These are phyloP conservation scores for Sandelia bainsii DNA, from an alignment of 2,797 vertebrate species.

Conservation along the genomic window DNA sequence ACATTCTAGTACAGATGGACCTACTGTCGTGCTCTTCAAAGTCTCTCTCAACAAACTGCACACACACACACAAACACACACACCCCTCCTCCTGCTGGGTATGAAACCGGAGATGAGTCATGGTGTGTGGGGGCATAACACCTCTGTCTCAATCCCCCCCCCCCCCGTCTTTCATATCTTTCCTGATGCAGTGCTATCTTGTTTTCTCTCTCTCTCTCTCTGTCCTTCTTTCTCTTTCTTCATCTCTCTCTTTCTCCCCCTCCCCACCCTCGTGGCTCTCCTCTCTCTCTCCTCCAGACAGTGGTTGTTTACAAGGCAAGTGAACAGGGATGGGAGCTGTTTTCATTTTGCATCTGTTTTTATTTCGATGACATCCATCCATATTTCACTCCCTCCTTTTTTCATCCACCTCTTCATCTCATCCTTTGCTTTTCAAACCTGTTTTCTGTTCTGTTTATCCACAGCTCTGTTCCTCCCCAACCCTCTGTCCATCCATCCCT, in stretches of 20 bases:
- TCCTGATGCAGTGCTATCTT: conserved; percentile 58
- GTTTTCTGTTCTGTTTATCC: too few species aligned
- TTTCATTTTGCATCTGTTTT: conserved; percentile 42
- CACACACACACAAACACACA: conserved; percentile 11
- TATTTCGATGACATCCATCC: conserved; percentile 12
- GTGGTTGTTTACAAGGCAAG: conserved; percentile 68
- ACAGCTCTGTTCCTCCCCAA: neutral
- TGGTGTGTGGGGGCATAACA: conserved; percentile 76
- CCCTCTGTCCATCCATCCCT: neutral
- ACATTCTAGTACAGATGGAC: conserved; percentile 39
- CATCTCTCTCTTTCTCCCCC: neutral
- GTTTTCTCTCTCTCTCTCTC: conserved; percentile 20
- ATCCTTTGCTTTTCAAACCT: neutral
- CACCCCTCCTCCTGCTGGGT: conserved; percentile 60
- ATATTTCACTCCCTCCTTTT: neutral
- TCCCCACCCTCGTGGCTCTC: conserved; percentile 19
- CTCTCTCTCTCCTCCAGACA: conserved; percentile 57
- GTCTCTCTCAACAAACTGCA: conserved; percentile 18
- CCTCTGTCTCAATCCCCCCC: conserved; percentile 40
- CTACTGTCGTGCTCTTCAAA: conserved; percentile 29
- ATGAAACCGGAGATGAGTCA: conserved; percentile 81
- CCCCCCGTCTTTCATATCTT: conserved; percentile 50
- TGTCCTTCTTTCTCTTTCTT: conserved; percentile 8
- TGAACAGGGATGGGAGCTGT: conserved; percentile 46
- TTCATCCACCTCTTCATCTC: conserved; percentile 11